These are phyloP conservation scores for Andrena flavipes DNA, from an alignment of 2,888 invertebrate species.

Conservation along the genomic window DNA sequence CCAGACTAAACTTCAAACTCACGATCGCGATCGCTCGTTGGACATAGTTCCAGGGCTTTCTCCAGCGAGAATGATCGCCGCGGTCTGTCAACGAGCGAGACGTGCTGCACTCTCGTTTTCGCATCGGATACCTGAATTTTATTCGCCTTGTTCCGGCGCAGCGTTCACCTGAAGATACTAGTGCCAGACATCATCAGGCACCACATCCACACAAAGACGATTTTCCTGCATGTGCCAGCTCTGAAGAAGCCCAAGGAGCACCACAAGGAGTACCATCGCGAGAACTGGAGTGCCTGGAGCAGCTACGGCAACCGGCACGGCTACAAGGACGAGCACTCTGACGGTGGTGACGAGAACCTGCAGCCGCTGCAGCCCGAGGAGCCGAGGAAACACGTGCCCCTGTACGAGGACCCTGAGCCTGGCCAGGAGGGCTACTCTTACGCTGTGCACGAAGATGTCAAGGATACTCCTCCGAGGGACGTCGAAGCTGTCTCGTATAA, in stretches of 20 bases:
- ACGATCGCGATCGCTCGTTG: neutral
- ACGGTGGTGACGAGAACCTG: conserved; percentile 36
- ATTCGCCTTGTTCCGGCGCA: conserved; percentile 74
- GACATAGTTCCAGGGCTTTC: conserved; percentile 48
- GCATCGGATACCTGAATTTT: neutral
- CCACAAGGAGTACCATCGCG: conserved; percentile 85
- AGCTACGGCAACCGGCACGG: conserved; percentile 78
- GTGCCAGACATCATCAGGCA: conserved; percentile 88
- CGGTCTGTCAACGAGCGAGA: neutral
- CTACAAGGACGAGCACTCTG: conserved; percentile 48
- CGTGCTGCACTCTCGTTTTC: conserved; percentile 45
- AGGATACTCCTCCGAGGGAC: conserved; percentile 59
- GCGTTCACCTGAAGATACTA: conserved; percentile 87
- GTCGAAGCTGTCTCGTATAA: conserved; percentile 49
- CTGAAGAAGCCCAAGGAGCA: conserved; percentile 50
- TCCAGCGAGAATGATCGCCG: conserved; percentile 27
- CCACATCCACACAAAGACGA: conserved; percentile 87
- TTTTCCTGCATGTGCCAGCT: conserved; percentile 86
- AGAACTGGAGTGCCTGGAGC: conserved; percentile 78
- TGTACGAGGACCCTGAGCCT: conserved; percentile 40
- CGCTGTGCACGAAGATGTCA: conserved; percentile 69
- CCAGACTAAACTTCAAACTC: conserved; percentile 2
- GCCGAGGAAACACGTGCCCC: conserved; percentile 12
- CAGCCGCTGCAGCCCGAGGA: conserved; percentile 2
- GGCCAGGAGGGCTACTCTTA: conserved; percentile 50